A percentile compares a stretch with the other conserved stretches of the same genome.
These are phyloP conservation scores for Lepisosteus oculatus DNA, from an alignment of 2,113 vertebrate genomes.

Conservation along the genomic window DNA sequence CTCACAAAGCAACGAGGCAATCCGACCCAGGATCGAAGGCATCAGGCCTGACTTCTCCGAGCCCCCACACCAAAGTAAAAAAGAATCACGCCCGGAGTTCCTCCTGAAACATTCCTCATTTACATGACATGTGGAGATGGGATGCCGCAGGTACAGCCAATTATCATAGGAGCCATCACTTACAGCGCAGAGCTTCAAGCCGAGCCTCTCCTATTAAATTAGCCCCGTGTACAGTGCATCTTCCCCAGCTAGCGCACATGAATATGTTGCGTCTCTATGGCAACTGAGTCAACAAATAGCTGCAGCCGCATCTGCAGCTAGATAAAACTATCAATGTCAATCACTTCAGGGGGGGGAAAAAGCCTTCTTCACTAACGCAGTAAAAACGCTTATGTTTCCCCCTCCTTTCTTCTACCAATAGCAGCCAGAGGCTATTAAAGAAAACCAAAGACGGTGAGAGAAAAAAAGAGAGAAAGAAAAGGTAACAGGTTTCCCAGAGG, in stretches of 20 bases:
- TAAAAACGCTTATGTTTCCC: no score
- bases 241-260: slow-evolving; percentile 44
- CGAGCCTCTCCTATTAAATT: slow-evolving; percentile 60
- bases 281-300: slow-evolving; percentile 91
- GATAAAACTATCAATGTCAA: slow-evolving; percentile 51
- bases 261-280: slow-evolving; percentile 79
- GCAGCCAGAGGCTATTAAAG: no score
- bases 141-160: slow-evolving; percentile 26
- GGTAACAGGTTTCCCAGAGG: neutral
- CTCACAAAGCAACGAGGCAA: slow-evolving; percentile 51
- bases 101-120: no score
- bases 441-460: no score
- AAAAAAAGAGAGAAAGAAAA: slow-evolving; percentile 4
- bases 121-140: no score
- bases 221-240: slow-evolving; percentile 56
- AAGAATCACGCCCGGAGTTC: no score
- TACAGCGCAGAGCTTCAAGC: slow-evolving; percentile 50
- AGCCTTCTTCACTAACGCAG: no score
- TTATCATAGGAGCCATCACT: slow-evolving; percentile 64
- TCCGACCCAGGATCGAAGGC: slow-evolving; percentile 42
- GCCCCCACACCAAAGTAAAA: no score
- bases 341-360: slow-evolving; percentile 21
- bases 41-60: slow-evolving; percentile 26
- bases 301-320: slow-evolving; percentile 60
- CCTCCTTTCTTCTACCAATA: no score